Evolutionary conservation across 2,113 vertebrate species (phyloP), one percentile per base, ranked within the genome.

Genomic region (Carollia perspicillata): DNA sequence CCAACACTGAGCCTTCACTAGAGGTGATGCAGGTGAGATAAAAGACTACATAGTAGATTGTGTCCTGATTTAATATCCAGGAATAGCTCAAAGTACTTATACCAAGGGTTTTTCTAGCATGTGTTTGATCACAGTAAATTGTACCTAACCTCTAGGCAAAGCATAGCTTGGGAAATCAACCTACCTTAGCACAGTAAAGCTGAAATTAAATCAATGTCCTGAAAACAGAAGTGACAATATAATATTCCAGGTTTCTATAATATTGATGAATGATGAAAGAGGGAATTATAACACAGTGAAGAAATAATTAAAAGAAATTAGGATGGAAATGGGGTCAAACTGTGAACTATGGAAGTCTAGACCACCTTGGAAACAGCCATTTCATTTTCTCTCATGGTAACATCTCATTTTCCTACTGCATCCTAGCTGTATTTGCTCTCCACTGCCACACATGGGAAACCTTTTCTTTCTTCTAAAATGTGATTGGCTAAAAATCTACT

Each of bases 271-370:
- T 72, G 49, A 8, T 83, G n/a, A 93, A 89, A 91, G 51, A 93
- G 40, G 69, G 6, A 84, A 63, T 92, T 55, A 47, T 16, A 86
- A 4, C 26, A 93, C 77, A 79, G 11, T 77, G 23, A 95, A 86
- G 53, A 95, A 85, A 53, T 20, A 90, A 10, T 83, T 89, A 23
- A 75, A 71, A 89, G 5, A 51, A 87, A n/a, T 92, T 92, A 93
- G 33, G 4, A 22, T 6, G 10, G 7, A 96, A 55, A 17, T 3
- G 74, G 11, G n/a, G 80, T 81, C 65, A 92, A 90, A 84, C 5
- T 35, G 37, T 65, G 23, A 92, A n/a, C 3, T 51, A 28, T 40
- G 5, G 44, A 33, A 26, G 4, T 87, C 20, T n/a, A 68, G 44
- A 4, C 13, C 8, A 35, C 90, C 58, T 90, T 69, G 40, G 22